Evolutionary conservation across 2,797 vertebrate species (phyloP).

Genomic region (Pelodytes ibericus): DNA sequence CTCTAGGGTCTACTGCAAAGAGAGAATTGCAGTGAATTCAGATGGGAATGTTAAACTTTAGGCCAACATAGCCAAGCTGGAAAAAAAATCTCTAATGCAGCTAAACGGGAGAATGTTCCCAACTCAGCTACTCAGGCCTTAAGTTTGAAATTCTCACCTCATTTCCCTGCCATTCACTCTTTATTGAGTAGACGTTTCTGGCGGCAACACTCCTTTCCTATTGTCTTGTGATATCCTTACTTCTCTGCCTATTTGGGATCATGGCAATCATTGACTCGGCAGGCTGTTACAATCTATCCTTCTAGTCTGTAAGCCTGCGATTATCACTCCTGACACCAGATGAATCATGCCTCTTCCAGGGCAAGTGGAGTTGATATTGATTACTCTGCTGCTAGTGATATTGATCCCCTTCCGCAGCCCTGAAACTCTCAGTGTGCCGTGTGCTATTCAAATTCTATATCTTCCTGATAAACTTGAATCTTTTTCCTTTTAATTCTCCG

Average conservation of each 20-base stretch:
- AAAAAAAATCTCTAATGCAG: no score
- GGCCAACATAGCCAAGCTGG: no score
- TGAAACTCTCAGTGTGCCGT: not conserved
- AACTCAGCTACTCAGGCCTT: no score
- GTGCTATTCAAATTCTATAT: not conserved
- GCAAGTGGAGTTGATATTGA: slow-evolving; percentile 36
- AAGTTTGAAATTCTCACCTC: no score
- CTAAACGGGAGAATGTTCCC: no score
- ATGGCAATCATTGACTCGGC: not conserved
- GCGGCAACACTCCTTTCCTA: not conserved
- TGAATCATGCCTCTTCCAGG: slow-evolving; percentile 35
- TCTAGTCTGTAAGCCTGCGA: not conserved
- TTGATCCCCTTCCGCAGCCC: slow-evolving; percentile 16
- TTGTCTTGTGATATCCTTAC: not conserved
- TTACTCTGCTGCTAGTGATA: slow-evolving; percentile 36
- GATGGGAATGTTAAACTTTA: no score
- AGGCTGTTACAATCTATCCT: slow-evolving; percentile 13
- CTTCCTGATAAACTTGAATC: slow-evolving; percentile 19
- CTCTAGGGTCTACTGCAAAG: no score
- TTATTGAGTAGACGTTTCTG: no score
- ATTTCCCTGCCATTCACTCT: no score
- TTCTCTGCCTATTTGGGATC: not conserved
- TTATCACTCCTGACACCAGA: slow-evolving; percentile 22
- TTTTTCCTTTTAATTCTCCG: not conserved
- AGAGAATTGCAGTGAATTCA: no score